These are phyloP conservation scores for Bujurquina vittata DNA, from an alignment of 2,113 vertebrate genomes.

Conservation along the genomic window DNA sequence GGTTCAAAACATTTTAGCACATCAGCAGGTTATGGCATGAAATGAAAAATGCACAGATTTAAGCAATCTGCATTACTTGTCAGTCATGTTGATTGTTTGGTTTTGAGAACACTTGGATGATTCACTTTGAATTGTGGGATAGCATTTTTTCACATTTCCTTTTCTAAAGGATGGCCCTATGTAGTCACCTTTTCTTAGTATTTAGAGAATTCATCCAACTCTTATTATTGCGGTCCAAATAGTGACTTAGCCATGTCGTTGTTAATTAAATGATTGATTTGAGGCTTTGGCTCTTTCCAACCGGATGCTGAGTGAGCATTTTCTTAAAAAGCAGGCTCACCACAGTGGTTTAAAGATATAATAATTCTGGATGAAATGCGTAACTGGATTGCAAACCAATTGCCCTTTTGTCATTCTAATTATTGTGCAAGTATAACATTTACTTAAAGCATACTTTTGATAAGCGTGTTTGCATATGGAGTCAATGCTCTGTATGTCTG, in stretches of 20 bases:
- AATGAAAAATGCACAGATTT: neutral
- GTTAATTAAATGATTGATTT: conserved; percentile 13
- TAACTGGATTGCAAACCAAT: neutral
- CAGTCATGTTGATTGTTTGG: neutral
- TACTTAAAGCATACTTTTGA: neutral
- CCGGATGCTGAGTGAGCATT: conserved; percentile 6
- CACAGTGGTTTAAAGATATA: neutral
- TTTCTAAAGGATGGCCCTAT: neutral
- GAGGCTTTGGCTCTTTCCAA: conserved; percentile 27
- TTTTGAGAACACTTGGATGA: too few species aligned
- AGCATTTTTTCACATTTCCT: too few species aligned
- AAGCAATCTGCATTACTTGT: neutral
- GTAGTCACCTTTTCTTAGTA: neutral
- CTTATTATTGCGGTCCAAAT: neutral
- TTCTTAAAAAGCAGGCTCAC: neutral
- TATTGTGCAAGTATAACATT: neutral
- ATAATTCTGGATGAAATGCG: neutral
- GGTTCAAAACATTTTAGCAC: neutral
- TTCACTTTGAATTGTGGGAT: too few species aligned
- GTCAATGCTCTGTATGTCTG: conserved; percentile 24
- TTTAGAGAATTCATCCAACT: neutral
- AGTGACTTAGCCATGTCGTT: neutral
- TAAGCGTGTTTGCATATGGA: conserved; percentile 4
- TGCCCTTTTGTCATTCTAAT: neutral
- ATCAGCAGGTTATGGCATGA: neutral